A percentile compares a stretch with the other conserved stretches of the same genome.
phyloP scores from a whole-genome alignment of 1,140 invertebrate species.

The Drosophila tsacasi region DNA sequence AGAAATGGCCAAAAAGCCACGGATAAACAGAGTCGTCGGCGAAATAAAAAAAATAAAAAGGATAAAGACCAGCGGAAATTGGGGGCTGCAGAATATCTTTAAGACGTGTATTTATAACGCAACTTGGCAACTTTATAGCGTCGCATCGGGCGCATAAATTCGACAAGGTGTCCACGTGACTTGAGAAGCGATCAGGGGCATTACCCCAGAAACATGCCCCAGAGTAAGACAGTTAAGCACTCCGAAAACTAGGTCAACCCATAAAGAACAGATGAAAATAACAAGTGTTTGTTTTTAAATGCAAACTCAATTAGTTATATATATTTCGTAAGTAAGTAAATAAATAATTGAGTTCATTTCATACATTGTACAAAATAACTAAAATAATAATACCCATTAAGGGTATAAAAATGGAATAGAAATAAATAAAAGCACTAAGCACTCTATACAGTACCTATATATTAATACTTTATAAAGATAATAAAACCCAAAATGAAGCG shows the following conservation, averaged over 20 bases:
- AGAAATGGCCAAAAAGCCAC: conserved; percentile 39
- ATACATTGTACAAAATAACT: too few species aligned
- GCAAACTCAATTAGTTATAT: too few species aligned
- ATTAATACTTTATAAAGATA: not conserved
- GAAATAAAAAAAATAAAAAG: not conserved
- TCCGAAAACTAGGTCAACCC: conserved; percentile 5
- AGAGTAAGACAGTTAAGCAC: not conserved
- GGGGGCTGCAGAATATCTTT: conserved; percentile 47
- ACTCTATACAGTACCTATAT: too few species aligned
- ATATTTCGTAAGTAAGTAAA: too few species aligned
- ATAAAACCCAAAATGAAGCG: not conserved
- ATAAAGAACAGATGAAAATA: not conserved
- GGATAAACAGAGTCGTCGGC: conserved; percentile 16
- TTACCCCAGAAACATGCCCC: not conserved
- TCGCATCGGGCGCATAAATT: conserved; percentile 62
- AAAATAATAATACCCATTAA: too few species aligned
- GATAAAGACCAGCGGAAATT: not conserved
- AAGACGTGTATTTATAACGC: conserved; percentile 72
- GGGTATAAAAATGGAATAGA: too few species aligned
- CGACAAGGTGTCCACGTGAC: conserved; percentile 43
- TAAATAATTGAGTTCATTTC: too few species aligned
- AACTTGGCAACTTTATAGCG: conserved; percentile 61
- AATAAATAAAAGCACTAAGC: not conserved
- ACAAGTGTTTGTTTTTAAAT: too few species aligned
- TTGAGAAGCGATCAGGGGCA: conserved; percentile 3